Base-by-base conservation (phyloP, 35 echinoderm and acorn worm genomes). In the Patiria miniata region DNA sequence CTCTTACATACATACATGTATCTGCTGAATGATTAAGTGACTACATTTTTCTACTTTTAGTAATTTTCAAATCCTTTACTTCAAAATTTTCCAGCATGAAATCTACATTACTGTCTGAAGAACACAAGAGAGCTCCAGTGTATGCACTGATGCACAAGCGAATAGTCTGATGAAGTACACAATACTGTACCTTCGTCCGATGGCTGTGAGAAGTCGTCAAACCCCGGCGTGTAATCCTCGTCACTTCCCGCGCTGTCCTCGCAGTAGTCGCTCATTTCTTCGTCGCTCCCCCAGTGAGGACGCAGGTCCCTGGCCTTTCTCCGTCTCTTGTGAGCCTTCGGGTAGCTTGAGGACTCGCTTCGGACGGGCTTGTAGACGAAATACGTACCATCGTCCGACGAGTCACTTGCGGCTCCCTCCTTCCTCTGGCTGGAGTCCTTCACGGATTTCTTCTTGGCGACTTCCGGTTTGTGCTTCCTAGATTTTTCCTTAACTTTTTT, bases 201-300 rank as follows among this genome's bases (percentile, higher is more conserved):
- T 22, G 15, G 40, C 29, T 52, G 21, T 14, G 56, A 36, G 4
- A 80, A 18, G 29, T 81, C 78, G 37, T 88, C 76, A 29, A 84
- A 82, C 57, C 89, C 94, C 33, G 94, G 91, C 39, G 52, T 52
- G 50, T 97, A 93, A 29, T 90, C 89, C 51, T 87, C 94, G 73
- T 95, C 93, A 59, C 90, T 83, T 83, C 86, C 85, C 36, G 88
- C 60, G 3, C 51, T 42, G 40, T 55, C 68, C 28, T 83, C 87
- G 10, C 26, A 73, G 37, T 40, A 51, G 52, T 69, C 93, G 39
- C 93, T 94, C 44, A 83, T 82, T 36, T 98, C 95, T 0, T 78
- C 50, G 89, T 98, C 95, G 51, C 92, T 94, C 32, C 85, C 89
- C 92, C 92, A 92, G 78, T 98, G 86, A 23, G 60, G 81, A 19